Evolutionary conservation across 2,113 vertebrate genomes (phyloP).

Genomic region (Chitala chitala): DNA sequence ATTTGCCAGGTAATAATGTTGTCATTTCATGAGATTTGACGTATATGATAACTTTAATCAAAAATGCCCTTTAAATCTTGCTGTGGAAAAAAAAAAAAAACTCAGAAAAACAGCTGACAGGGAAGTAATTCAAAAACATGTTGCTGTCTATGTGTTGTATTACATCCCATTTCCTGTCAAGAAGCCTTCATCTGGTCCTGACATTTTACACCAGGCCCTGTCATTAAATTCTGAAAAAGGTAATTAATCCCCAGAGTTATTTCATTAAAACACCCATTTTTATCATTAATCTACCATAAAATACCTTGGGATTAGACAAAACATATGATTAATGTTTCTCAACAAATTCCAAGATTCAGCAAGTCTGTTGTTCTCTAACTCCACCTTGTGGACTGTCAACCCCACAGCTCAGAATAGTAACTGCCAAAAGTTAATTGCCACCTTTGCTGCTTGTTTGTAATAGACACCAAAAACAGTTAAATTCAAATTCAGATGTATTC

Average conservation of each 20-base stretch:
- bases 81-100: background rate
- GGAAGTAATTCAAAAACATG: background rate
- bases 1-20: background rate
- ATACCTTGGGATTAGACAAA: too few species aligned
- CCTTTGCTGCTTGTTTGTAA: too few species aligned
- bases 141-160: background rate
- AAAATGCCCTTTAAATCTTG: background rate
- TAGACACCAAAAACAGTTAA: too few species aligned
- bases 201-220: background rate
- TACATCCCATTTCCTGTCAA: background rate
- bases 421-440: too few species aligned
- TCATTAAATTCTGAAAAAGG: too few species aligned
- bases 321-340: too few species aligned
- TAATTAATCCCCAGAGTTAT: too few species aligned
- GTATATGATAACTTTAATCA: conserved; percentile 12
- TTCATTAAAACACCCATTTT: too few species aligned
- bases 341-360: background rate
- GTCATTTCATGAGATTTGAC: background rate
- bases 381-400: conserved; percentile 43
- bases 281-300: too few species aligned
- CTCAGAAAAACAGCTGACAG: background rate
- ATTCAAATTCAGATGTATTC: too few species aligned
- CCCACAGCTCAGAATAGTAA: conserved; percentile 27
- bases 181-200: background rate
- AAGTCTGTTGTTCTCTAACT: conserved; percentile 21